Base-by-base conservation (phyloP, 2,888 invertebrate species). In the Adelphocoris suturalis region DNA sequence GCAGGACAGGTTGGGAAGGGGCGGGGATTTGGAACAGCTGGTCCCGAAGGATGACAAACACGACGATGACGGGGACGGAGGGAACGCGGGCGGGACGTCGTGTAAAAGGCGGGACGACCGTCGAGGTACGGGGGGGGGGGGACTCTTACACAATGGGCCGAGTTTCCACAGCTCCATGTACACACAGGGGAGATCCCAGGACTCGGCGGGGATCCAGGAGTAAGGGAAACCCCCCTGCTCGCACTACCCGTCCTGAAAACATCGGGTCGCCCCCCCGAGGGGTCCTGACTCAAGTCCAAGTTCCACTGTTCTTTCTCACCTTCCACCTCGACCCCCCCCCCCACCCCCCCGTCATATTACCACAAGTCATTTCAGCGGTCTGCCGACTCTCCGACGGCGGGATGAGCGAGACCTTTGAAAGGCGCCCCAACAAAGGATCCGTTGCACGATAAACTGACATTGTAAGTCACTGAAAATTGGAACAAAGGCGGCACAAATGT, bases 241-340 rank as follows among this genome's bases (percentile, higher is more conserved):
- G 5, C 23, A 86, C 86, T 86, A 61, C 0, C 37, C 68, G 61
- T 86, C 68, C 61, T 61, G 86, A 86, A 86, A 86, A 86, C 61
- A 68, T 14, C 55, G 52, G 14, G 3, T 5, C 80, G 0, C 37
- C 37, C 7, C 37, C 7, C 7, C 16, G 23, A 12, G 23, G 23
- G 52, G 16, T 78, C 48, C 47, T 82, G 68, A 68, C 68, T 82
- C 82, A 82, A 82, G 82, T 82, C 82, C 82, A 82, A 82, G 82
- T 52, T 80, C 80, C 52, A 52, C 52, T 52, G 52, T 52, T 68
- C 23, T 68, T 68, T 68, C 68, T 68, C 68, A 68, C 68, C 68
- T 68, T 68, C 68, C 68, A 68, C 68, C 68, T 23, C 68, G 68
- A 68, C 4, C 68, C 68, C 23, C 23, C 68, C 68, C 68, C 61